Evolutionary conservation across 1,140 invertebrate species (phyloP), one percentile per base, ranked within the genome.

Genomic region (Subanguina moxae): DNA sequence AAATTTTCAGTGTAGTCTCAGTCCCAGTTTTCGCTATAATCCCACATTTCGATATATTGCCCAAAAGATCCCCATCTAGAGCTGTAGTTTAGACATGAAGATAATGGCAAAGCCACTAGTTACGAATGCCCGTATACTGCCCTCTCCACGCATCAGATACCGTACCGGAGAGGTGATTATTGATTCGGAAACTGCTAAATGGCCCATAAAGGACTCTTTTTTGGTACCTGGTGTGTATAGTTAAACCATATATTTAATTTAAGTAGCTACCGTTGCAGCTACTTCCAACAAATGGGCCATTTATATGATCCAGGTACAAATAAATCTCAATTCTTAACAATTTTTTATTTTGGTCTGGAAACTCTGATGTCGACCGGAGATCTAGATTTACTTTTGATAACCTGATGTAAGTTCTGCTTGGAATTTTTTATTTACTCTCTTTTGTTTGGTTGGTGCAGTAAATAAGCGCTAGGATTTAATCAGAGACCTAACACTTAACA

Each of bases 251-350:
- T 38, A 38, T 38, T 38, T 38, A 38, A 11, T 38, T 38, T 38
- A 38, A 38, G n/a, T n/a, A n/a, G n/a, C n/a, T n/a, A n/a, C n/a
- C n/a, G n/a, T n/a, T n/a, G n/a, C n/a, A n/a, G 32, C 32, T 38
- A 38, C 32, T 38, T 5, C 32, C 32, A 38, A 70, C 21, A 30
- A 27, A n/a, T 70, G 68, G 68, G 68, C 68, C 21, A 64, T 70
- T n/a, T 70, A 64, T 25, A 28, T 70, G 48, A 65, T 57, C n/a
- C 63, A 46, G 25, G 66, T 21, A 61, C 21, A 56, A 56, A 56
- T 56, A 3, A 5, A 13, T 5, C 28, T 56, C 28, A 56, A 5
- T 13, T 13, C 28, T 56, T 23, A n/a, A n/a, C 9, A 5, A 56
- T 9, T 56, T 56, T 56, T 56, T 56, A 13, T 28, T 56, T 56